Evolutionary conservation across 30 jellyfish, hydroid and myxozoan genomes (phyloP).

Genomic region (Nemopilema nomurai): DNA sequence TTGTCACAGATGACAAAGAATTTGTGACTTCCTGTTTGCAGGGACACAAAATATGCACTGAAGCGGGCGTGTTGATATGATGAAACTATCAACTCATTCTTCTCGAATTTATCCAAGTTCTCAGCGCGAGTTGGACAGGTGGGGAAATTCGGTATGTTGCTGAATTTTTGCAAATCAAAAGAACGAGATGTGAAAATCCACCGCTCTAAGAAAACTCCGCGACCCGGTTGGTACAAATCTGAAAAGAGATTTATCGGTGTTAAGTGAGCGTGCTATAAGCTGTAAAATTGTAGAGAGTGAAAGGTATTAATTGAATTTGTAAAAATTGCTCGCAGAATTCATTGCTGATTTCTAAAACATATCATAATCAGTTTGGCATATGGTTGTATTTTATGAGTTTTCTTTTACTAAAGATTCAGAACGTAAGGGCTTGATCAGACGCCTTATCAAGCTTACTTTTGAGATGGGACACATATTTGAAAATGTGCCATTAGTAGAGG

Average conservation of each 20-base stretch:
- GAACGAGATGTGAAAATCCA: neutral
- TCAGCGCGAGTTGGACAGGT: conserved; percentile 1
- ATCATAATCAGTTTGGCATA: too few relatives aligned
- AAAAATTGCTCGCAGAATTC: too few relatives aligned
- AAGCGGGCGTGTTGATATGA: neutral
- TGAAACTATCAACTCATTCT: neutral
- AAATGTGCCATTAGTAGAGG: too few relatives aligned
- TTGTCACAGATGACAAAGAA: neutral
- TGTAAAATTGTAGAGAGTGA: too few relatives aligned
- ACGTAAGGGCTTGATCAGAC: too few relatives aligned
- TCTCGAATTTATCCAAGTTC: conserved; percentile 1
- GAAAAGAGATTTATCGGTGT: neutral
- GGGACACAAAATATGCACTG: conserved; percentile 11
- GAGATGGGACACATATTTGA: too few relatives aligned
- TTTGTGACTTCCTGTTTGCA: conserved; percentile 15
- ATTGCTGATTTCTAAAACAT: too few relatives aligned
- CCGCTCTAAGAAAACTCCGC: conserved; percentile 13
- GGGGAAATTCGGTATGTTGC: neutral
- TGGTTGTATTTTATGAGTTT: too few relatives aligned
- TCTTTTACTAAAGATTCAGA: too few relatives aligned
- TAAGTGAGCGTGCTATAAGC: too few relatives aligned
- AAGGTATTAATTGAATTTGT: too few relatives aligned
- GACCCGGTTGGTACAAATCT: conserved; percentile 12
- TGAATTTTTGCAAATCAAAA: neutral
- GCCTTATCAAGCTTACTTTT: too few relatives aligned